These are phyloP conservation scores for Isaurus tuberculatus DNA, from an alignment of 92 coral and sea anemone genomes.

Conservation along the genomic window DNA sequence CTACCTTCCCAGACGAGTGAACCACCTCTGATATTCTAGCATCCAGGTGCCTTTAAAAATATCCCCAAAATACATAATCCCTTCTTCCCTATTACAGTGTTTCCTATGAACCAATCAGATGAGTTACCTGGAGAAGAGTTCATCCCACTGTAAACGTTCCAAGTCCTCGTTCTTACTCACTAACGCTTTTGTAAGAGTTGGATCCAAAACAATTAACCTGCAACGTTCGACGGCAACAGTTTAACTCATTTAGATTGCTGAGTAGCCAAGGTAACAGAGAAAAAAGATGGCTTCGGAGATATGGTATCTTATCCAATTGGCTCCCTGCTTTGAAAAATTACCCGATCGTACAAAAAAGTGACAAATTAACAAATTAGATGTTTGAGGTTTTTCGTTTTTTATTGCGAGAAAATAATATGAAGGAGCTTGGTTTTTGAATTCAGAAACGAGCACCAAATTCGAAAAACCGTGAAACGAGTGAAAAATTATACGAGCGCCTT, in stretches of 20 bases:
- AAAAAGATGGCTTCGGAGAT: too few species aligned
- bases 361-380: too few species aligned
- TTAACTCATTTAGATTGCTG: neutral
- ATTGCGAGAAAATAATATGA: too few species aligned
- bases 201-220: conserved; percentile 79
- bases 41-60: neutral
- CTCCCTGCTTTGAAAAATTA: too few species aligned
- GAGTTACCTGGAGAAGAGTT: conserved; percentile 81
- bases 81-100: neutral
- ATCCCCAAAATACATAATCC: too few species aligned
- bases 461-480: too few species aligned
- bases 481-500: too few species aligned
- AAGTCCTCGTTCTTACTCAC: conserved; percentile 80
- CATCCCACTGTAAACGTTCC: conserved; percentile 85
- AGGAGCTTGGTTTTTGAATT: too few species aligned
- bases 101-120: neutral
- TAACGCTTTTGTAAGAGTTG: conserved; percentile 76
- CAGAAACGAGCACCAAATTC: too few species aligned
- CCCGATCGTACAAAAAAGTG: too few species aligned
- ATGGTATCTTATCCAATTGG: too few species aligned
- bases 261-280: neutral
- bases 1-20: neutral
- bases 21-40: neutral
- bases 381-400: too few species aligned
- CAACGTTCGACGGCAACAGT: neutral